Percentiles rank a stretch among this genome's conserved stretches.
Conservation (phyloP, 2,888 invertebrate species). For the Xanthia togata region DNA sequence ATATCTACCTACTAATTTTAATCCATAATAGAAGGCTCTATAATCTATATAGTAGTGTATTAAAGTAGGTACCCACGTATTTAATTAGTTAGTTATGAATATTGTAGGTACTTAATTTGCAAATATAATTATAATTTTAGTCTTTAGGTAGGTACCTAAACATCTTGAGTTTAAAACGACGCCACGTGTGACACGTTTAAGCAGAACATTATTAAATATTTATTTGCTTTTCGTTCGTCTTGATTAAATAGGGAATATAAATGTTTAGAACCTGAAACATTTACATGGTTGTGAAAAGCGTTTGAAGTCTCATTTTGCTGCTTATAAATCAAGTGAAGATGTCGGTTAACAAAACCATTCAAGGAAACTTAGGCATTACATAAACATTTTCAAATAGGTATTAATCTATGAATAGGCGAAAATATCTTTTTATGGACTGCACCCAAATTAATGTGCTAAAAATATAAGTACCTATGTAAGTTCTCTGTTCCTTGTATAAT, state of each 20-base stretch:
- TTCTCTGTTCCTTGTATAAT: background rate
- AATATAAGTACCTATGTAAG: background rate
- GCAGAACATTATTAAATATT: slow-evolving; percentile 35
- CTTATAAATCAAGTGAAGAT: slow-evolving; percentile 28
- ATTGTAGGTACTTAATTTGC: slow-evolving; percentile 12
- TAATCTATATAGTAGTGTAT: background rate
- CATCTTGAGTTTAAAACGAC: slow-evolving; percentile 22
- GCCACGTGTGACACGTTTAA: slow-evolving; percentile 16
- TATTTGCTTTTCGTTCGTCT: slow-evolving; percentile 17
- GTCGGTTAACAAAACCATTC: slow-evolving; percentile 29
- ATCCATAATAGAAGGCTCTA: background rate
- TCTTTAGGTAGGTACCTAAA: background rate
- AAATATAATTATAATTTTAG: slow-evolving; percentile 7
- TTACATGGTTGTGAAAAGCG: slow-evolving; percentile 29
- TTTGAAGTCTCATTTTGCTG: slow-evolving; percentile 28
- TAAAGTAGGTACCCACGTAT: background rate
- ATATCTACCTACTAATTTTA: background rate
- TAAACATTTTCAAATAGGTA: background rate
- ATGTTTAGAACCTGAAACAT: slow-evolving; percentile 36
- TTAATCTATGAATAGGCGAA: slow-evolving; percentile 8
- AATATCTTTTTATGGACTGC: background rate
- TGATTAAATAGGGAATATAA: slow-evolving; percentile 51
- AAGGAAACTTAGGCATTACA: slow-evolving; percentile 1
- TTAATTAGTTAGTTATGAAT: slow-evolving; percentile 21
- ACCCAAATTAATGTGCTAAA: background rate